These are phyloP conservation scores for Catharus bicknelli DNA, from an alignment of 2,113 vertebrate species.

Conservation along the genomic window DNA sequence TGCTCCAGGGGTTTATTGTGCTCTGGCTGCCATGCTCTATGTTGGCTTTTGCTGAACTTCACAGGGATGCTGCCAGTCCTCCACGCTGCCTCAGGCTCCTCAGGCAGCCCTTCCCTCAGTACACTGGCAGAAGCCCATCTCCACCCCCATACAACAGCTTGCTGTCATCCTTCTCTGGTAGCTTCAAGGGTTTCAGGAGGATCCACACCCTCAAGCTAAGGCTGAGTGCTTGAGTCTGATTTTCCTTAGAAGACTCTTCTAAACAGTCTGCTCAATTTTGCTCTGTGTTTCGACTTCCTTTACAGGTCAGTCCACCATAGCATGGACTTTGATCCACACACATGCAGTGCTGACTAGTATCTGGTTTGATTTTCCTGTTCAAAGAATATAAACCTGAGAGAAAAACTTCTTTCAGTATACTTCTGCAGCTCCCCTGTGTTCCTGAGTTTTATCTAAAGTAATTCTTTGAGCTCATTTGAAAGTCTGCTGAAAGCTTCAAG, in stretches of 20 bases:
- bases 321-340: background rate
- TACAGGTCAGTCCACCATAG: background rate
- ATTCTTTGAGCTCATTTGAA: slow-evolving; percentile 2
- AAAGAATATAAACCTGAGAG: background rate
- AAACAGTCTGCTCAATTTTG: background rate
- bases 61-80: background rate
- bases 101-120: background rate
- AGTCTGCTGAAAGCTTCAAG: slow-evolving; percentile 30
- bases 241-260: background rate
- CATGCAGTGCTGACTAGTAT: background rate
- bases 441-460: background rate
- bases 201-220: background rate
- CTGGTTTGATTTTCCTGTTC: background rate
- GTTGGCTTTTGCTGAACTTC: background rate
- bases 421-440: background rate
- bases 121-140: background rate
- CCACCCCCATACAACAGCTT: background rate
- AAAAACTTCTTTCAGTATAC: background rate
- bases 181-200: background rate
- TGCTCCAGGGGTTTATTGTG: background rate
- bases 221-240: background rate
- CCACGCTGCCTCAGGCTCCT: background rate
- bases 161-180: background rate
- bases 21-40: rapidly evolving
- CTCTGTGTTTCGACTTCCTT: background rate